Percentiles rank a stretch among this genome's conserved stretches.
Conservation (phyloP, 2,113 vertebrate species). For the Pica pica region DNA sequence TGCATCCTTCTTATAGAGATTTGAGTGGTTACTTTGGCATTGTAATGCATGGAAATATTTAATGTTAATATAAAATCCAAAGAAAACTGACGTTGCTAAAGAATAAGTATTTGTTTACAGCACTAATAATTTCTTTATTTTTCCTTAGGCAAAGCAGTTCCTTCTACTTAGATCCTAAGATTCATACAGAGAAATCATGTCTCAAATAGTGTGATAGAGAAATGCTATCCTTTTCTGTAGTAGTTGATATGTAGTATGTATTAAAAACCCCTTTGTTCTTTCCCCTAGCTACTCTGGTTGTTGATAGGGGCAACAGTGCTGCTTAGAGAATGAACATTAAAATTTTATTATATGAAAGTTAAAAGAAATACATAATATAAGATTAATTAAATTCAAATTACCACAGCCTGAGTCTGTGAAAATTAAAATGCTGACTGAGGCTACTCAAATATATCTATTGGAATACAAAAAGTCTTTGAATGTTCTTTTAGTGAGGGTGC, state of each 20-base stretch:
- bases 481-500: background rate
- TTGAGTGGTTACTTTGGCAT: background rate
- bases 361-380: background rate
- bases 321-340: background rate
- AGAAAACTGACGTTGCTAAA: background rate
- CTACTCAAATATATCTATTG: background rate
- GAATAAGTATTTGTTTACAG: background rate
- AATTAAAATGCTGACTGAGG: background rate
- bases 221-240: background rate
- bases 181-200: background rate
- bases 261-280: background rate
- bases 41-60: background rate
- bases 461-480: background rate
- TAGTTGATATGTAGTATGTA: background rate
- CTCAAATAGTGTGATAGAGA: background rate
- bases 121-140: background rate
- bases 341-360: background rate
- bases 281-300: background rate
- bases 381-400: background rate
- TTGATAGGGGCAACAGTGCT: background rate
- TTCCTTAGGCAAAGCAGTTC: background rate
- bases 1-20: background rate
- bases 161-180: background rate
- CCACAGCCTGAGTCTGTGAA: background rate
- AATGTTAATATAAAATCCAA: background rate